These are phyloP conservation scores for Sander vitreus DNA, from an alignment of 2,113 vertebrate genomes.

Conservation along the genomic window DNA sequence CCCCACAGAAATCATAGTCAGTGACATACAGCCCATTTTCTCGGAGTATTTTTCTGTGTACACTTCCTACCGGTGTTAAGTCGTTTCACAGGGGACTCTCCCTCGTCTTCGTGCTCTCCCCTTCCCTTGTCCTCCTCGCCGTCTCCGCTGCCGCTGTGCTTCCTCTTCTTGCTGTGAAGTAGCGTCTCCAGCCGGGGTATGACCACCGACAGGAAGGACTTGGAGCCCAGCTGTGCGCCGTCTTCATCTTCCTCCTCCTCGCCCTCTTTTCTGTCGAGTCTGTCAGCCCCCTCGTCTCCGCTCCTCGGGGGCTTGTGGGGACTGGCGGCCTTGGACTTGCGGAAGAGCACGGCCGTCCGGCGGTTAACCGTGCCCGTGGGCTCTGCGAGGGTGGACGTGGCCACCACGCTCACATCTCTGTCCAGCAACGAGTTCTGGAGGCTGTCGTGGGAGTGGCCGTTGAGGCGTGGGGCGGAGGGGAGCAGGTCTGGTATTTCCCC, in stretches of 20 bases:
- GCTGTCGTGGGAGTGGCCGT: slow-evolving; percentile 90
- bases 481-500: slow-evolving; percentile 85
- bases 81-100: slow-evolving; percentile 91
- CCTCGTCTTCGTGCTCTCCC: slow-evolving; percentile 88
- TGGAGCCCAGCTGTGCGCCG: slow-evolving; percentile 92
- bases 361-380: slow-evolving; percentile 90
- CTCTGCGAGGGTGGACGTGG: slow-evolving; percentile 90
- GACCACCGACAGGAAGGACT: slow-evolving; percentile 98
- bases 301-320: slow-evolving; percentile 88
- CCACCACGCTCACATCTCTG: slow-evolving; percentile 89
- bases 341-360: slow-evolving; percentile 94
- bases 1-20: no score
- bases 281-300: neutral
- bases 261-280: neutral
- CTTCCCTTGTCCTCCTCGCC: slow-evolving; percentile 83
- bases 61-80: slow-evolving; percentile 89
- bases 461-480: slow-evolving; percentile 85
- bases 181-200: slow-evolving; percentile 97
- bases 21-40: neutral
- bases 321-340: slow-evolving; percentile 93
- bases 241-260: slow-evolving; percentile 84
- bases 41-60: neutral
- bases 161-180: slow-evolving; percentile 97
- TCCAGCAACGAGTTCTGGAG: slow-evolving; percentile 87
- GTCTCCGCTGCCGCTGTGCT: slow-evolving; percentile 87